phyloP scores from a whole-genome alignment of 2,113 vertebrate genomes.

The Falcunculus frontatus region DNA sequence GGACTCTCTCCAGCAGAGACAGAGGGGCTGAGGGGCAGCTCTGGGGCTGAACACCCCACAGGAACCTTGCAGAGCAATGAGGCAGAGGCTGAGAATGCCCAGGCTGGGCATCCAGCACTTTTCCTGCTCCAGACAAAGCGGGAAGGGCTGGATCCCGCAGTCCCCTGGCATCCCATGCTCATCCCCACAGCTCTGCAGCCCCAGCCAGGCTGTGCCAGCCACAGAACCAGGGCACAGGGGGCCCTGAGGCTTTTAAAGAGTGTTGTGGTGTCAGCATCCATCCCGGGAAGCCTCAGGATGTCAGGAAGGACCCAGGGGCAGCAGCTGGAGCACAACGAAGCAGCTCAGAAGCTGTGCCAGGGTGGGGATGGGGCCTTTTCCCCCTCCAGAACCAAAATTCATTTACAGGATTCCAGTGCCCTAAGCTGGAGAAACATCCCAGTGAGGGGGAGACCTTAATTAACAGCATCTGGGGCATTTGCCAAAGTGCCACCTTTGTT shows the following conservation, averaged over 20 bases:
- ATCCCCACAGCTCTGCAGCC: not conserved
- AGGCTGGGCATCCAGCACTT: rapidly evolving
- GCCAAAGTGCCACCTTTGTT: not conserved
- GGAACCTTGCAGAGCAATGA: not conserved
- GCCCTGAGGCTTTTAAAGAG: not conserved
- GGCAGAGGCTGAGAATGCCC: not conserved
- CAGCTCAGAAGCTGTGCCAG: not conserved
- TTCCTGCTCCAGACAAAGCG: rapidly evolving
- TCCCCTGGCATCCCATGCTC: rapidly evolving
- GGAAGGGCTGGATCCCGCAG: not conserved
- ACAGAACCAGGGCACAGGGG: rapidly evolving
- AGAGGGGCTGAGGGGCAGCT: not conserved
- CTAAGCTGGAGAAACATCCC: not conserved
- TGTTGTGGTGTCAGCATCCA: not conserved
- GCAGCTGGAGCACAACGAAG: not conserved
- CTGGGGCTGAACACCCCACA: not conserved
- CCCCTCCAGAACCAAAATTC: not conserved
- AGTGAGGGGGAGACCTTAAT: not conserved
- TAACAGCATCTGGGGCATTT: not conserved
- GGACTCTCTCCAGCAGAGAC: not conserved
- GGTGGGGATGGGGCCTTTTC: not conserved
- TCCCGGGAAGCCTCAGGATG: not conserved
- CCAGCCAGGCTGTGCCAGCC: not conserved
- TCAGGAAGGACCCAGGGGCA: not conserved
- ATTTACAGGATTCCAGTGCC: not conserved